Base-by-base conservation (phyloP, 2,113 vertebrate species). In the Brachyistius frenatus region DNA sequence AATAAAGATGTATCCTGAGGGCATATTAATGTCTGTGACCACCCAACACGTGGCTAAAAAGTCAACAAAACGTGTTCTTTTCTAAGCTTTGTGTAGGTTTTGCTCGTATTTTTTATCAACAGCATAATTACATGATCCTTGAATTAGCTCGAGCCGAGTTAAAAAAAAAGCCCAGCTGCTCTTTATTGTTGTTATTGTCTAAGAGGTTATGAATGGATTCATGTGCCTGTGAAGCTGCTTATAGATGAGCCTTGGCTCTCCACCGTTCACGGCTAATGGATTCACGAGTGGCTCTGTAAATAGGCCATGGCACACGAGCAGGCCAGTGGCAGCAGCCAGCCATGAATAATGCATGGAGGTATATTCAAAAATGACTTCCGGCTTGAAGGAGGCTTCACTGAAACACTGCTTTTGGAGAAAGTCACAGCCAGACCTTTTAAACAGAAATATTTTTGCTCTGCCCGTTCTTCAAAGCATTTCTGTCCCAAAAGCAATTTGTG, bases 271-370 rank as follows among this genome's bases (percentile, higher is more conserved):
- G 4, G 66, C 81, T 89, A 86, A 92, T 89, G 83, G 83, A 89
- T 88, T 88, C 83, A 84, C 30, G 70, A 78, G 78, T 62, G 81
- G 44, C 69, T 88, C 81, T 47, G 79, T 85, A 90, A 92, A 85
- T 91, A 86, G 91, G 81, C 76, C 86, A 85, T 53, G 78, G 85
- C 81, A 86, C 77, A 81, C 39, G 75, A 77, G 69, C 85, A 62
- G 74, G 73, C 75, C 86, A 46, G 41, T 33, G 56, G 84, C 76
- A 57, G 81, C 81, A 79, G 83, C 81, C 54, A 73, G 10, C 44
- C 52, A 73, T 90, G 89, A 89, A 89, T 92, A 83, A 92, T 88
- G 65, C 78, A 92, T 67, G 35, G 47, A 35, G 68, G 84, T 46
- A 57, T 76, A 88, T 78, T 73, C 39, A 75, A 58, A 84, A 89